Evolutionary conservation across 1,140 invertebrate species (phyloP).

Genomic region (Lycorma delicatula): DNA sequence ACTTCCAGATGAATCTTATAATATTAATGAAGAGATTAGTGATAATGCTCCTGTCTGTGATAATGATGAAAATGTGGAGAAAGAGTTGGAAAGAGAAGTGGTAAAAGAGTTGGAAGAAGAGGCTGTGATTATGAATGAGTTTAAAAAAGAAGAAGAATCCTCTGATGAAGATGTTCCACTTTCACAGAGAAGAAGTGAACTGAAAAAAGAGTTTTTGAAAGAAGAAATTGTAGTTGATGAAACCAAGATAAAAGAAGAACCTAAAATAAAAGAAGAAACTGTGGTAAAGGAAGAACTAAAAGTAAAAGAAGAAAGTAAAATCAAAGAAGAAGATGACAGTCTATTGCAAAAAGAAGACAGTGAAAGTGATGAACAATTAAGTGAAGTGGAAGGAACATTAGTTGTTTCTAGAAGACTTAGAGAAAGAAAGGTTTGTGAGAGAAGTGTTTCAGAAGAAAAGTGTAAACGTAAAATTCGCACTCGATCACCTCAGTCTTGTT

Average conservation of each 20-base stretch:
- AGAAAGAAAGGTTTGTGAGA: conserved; percentile 12
- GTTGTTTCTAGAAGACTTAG: conserved; percentile 9
- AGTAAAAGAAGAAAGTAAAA: conserved; percentile 14
- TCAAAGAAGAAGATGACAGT: conserved; percentile 6
- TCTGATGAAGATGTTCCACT: conserved; percentile 14
- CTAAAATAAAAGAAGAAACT: background rate
- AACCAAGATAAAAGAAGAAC: conserved; percentile 7
- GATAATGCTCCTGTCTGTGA: background rate
- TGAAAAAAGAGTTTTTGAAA: conserved; percentile 15
- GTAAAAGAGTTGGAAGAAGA: conserved; percentile 14
- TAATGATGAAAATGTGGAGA: background rate
- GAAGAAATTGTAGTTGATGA: conserved; percentile 2
- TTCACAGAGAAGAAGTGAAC: conserved; percentile 8
- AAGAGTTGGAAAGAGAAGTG: background rate
- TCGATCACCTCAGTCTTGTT: background rate
- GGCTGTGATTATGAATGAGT: conserved; percentile 1
- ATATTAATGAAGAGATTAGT: background rate
- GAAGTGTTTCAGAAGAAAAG: conserved; percentile 9
- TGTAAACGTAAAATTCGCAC: conserved; percentile 11
- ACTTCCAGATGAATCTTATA: background rate
- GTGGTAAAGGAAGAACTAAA: conserved; percentile 1
- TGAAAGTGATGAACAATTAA: conserved; percentile 1
- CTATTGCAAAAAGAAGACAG: conserved; percentile 1
- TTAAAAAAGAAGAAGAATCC: conserved; percentile 9
- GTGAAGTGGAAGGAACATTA: conserved; percentile 10